Evolutionary conservation across 1,140 invertebrate species (phyloP).

Genomic region (Antheraea pernyi): DNA sequence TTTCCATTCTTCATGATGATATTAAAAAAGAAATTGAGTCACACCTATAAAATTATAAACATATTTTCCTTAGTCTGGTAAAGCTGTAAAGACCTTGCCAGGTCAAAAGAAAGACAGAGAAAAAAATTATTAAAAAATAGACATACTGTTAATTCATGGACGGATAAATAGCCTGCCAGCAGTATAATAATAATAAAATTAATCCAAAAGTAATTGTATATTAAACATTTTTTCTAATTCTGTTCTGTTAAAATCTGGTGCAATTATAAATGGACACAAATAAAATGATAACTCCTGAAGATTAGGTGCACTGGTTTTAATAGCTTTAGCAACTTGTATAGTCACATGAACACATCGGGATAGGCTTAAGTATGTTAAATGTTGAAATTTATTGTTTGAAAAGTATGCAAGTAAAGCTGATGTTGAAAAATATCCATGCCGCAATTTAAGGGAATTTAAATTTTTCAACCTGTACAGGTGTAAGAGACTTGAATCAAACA

Average conservation of each 20-base stretch:
- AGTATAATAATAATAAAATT: slow-evolving; percentile 23
- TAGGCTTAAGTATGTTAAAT: slow-evolving; percentile 72
- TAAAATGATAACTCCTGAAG: slow-evolving; percentile 77
- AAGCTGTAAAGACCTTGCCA: too few relatives aligned
- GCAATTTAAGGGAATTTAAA: slow-evolving; percentile 73
- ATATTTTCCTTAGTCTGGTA: too few relatives aligned
- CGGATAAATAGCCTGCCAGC: slow-evolving; percentile 54
- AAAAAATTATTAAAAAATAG: too few relatives aligned
- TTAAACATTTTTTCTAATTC: slow-evolving; percentile 75
- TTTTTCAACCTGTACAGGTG: slow-evolving; percentile 70
- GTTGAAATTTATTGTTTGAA: slow-evolving; percentile 71
- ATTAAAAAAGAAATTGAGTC: background rate
- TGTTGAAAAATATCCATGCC: slow-evolving; percentile 77
- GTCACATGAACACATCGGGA: slow-evolving; percentile 76
- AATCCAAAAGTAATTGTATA: slow-evolving; percentile 75
- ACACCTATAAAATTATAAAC: background rate
- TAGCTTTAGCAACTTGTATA: slow-evolving; percentile 71
- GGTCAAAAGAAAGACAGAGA: too few relatives aligned
- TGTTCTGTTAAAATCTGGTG: slow-evolving; percentile 67
- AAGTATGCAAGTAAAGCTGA: slow-evolving; percentile 73
- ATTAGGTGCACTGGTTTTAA: slow-evolving; percentile 74
- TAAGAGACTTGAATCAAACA: slow-evolving; percentile 76
- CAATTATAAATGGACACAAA: slow-evolving; percentile 73
- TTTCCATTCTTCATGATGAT: background rate
- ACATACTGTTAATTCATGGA: slow-evolving; percentile 35